These are phyloP conservation scores for Leguminivora glycinivorella DNA, from an alignment of 1,140 invertebrate species.

Conservation along the genomic window DNA sequence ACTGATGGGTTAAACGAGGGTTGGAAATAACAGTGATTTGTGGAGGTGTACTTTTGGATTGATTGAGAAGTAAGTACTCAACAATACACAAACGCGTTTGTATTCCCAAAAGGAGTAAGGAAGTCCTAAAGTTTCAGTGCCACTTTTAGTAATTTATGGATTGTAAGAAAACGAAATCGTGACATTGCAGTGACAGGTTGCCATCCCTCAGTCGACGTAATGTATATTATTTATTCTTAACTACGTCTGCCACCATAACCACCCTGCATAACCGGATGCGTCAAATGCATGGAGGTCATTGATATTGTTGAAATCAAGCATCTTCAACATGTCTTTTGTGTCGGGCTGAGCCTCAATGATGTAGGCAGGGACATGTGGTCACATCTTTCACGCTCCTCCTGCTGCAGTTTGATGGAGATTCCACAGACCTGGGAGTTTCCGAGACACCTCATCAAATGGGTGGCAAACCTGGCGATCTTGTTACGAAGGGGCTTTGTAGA, in stretches of 20 bases:
- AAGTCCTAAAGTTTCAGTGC: too few relatives aligned
- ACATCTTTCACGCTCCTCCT: constrained; percentile 98
- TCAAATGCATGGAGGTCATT: constrained; percentile 92
- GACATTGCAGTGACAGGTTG: too few relatives aligned
- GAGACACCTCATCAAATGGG: constrained; percentile 99
- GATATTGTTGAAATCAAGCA: constrained; percentile 95
- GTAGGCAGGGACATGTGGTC: constrained; percentile 98
- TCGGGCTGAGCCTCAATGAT: constrained; percentile 98
- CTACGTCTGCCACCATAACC: constrained; percentile 74
- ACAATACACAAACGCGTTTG: too few relatives aligned
- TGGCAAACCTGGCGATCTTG: constrained; percentile 99
- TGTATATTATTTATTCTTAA: constrained; percentile 70
- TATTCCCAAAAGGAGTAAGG: too few relatives aligned
- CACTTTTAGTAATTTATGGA: too few relatives aligned
- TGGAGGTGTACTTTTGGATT: not conserved
- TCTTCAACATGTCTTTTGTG: constrained; percentile 99
- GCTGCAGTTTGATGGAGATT: constrained; percentile 99
- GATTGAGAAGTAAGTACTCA: not conserved
- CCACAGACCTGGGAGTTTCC: constrained; percentile 97
- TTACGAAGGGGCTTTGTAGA: constrained; percentile 98
- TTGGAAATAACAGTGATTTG: not conserved
- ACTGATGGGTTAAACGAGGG: not conserved
- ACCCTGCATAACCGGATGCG: constrained; percentile 84
- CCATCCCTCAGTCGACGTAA: too few relatives aligned
- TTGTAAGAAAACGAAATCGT: too few relatives aligned